Base-by-base conservation (phyloP, 2,888 invertebrate species). In the Sicus ferrugineus region DNA sequence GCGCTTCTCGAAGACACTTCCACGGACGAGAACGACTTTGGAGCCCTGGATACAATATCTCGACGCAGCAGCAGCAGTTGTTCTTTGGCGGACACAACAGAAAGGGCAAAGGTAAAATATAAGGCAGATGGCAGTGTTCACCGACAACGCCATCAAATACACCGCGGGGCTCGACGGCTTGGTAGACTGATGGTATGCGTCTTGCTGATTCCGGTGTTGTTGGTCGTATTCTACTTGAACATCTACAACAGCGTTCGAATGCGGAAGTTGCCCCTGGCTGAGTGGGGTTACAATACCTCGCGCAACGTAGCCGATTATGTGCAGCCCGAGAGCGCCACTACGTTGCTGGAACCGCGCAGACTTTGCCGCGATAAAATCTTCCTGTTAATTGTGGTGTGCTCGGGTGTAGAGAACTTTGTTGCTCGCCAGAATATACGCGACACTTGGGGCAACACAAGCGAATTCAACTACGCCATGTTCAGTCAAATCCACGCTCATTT, bases 241-340 rank as follows among this genome's bases (percentile, higher is more conserved):
- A 74, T 83, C 7, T 83, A 79, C 70, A 77, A 30, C 28, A 56
- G 46, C 14, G 38, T 21, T 5, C 16, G 26, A 19, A 28, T 42
- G 14, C 56, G 66, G 1, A 14, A 46, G 42, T 21, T 86, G 74
- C 86, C 86, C 69, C 82, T 87, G 79, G 86, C 86, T 71, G 93
- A 93, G 54, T 94, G 94, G 94, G 88, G 90, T n/a, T 87, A 88
- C 62, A 90, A 92, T 78, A 90, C 90, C 1, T 92, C 92, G 28
- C 87, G 93, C 59, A 91, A 93, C 79, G 89, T 92, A 26, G 88
- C 88, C 77, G 86, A 89, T 70, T 94, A 94, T 81, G 89, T 94
- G 26, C 87, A 89, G 73, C 92, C 92, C 0, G 88, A 89, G 70
- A 91, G 90, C 76, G 87, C 90, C 14, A 92, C 93, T 0, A 87